Percentiles rank a stretch among this genome's conserved stretches.
These are phyloP conservation scores for Clarias laeviceps DNA, from an alignment of 2,797 vertebrate genomes.

Conservation along the genomic window DNA sequence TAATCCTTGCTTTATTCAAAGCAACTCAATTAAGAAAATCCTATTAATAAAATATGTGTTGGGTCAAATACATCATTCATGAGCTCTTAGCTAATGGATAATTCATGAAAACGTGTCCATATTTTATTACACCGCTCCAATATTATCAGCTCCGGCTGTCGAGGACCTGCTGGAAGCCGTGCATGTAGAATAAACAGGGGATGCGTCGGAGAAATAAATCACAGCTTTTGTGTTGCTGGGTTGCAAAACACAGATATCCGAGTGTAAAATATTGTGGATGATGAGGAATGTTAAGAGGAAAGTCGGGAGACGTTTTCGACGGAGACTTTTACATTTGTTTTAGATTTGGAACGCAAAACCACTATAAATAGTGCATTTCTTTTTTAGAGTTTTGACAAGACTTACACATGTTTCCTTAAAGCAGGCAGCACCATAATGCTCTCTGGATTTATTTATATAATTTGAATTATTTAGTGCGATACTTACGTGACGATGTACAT, in stretches of 20 bases:
- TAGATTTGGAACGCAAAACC: conserved; percentile 8
- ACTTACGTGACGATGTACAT: background rate
- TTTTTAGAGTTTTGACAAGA: background rate
- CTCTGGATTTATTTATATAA: background rate
- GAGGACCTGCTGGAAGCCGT: conserved; percentile 34
- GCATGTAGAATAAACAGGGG: conserved; percentile 33
- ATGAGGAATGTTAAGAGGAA: conserved; percentile 18
- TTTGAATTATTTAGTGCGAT: conserved; percentile 3
- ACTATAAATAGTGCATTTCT: background rate
- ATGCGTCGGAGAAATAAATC: conserved; percentile 31
- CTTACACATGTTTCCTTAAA: background rate
- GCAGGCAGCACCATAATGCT: background rate
- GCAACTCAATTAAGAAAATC: conserved; percentile 78
- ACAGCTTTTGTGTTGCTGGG: background rate
- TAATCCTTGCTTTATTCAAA: conserved; percentile 75
- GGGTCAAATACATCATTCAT: conserved; percentile 79
- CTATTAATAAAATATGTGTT: conserved; percentile 80
- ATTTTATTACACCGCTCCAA: conserved; percentile 68
- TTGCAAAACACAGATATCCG: conserved; percentile 31
- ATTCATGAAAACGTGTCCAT: conserved; percentile 69
- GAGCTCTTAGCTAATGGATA: conserved; percentile 68
- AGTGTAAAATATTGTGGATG: conserved; percentile 1
- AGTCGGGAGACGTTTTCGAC: background rate
- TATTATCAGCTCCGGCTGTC: conserved; percentile 52
- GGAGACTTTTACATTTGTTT: background rate